Evolutionary conservation across 1,140 invertebrate species (phyloP), one percentile per base, ranked within the genome.

Genomic region (Penaeus indicus): DNA sequence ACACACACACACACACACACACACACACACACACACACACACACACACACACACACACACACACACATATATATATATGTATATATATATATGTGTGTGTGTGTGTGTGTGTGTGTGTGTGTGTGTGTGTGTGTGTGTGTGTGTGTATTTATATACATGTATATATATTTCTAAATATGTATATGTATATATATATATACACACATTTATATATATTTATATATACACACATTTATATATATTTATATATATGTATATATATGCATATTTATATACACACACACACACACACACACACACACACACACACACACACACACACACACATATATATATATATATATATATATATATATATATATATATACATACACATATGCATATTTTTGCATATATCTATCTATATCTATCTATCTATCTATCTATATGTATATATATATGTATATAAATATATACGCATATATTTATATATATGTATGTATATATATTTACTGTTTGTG

Each of bases 261-360:
- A 32, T 21, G n/a, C 16, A 54, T 2, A 54, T 2, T 16, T 2
- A 54, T 2, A 54, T 3, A 32, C n/a, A 22, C 13, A 25, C 8
- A 27, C 5, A 75, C 18, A 75, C 16, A 19, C 0, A 32, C 3
- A 32, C 11, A 75, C n/a, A 32, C 10, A 38, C 11, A 75, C 25
- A 75, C 19, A 75, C 5, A 75, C 25, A 75, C 25, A 75, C 25
- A 75, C 69, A 75, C 25, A 75, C 25, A 32, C n/a, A 75, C 10
- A 75, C 0, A 38, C 5, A 75, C 0, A 75, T 27, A 32, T 3
- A 75, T 27, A 38, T 75, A 21, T 38, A 75, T 75, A 75, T 21
- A 75, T 75, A 27, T 75, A 32, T 8, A 32, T 38, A 75, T 75
- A 75, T 75, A 75, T 32, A 75, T 38, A 75, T 75, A 75, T 38